phyloP scores from a whole-genome alignment of 2,113 vertebrate genomes.

The Acrocephalus kingi region DNA sequence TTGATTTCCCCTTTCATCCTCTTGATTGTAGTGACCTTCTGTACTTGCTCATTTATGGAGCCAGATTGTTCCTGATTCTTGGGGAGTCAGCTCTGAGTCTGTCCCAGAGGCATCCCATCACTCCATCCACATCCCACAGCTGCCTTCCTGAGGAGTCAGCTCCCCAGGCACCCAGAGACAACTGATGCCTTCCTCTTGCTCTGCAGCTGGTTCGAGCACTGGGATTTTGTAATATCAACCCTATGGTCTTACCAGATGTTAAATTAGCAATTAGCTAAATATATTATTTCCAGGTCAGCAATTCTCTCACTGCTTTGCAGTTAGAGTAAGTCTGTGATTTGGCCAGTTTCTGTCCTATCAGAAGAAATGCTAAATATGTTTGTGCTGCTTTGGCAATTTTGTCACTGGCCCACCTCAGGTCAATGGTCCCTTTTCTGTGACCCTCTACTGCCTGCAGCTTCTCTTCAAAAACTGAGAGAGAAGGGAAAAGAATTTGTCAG shows the following conservation, averaged over 20 bases:
- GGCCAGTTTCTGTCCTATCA: not conserved
- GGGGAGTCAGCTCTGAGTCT: not conserved
- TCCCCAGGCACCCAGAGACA: not conserved
- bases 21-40: not conserved
- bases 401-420: not conserved
- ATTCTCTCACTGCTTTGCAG: not conserved
- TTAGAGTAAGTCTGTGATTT: not conserved
- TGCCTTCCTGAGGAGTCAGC: not conserved
- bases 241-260: not conserved
- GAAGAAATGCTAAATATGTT: not conserved
- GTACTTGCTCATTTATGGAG: not conserved
- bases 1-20: not conserved
- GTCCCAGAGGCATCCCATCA: not conserved
- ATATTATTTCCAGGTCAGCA: not conserved
- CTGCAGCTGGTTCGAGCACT: not conserved
- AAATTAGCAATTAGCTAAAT: slow-evolving; percentile 3
- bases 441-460: not conserved
- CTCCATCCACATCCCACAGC: not conserved
- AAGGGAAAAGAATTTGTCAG: not conserved
- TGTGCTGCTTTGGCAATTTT: not conserved
- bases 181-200: not conserved
- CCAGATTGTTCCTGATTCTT: not conserved
- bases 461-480: not conserved
- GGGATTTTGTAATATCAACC: not conserved
- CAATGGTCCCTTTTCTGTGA: not conserved